Evolutionary conservation across 2,113 vertebrate genomes (phyloP).

Genomic region (Prionailurus viverrinus): DNA sequence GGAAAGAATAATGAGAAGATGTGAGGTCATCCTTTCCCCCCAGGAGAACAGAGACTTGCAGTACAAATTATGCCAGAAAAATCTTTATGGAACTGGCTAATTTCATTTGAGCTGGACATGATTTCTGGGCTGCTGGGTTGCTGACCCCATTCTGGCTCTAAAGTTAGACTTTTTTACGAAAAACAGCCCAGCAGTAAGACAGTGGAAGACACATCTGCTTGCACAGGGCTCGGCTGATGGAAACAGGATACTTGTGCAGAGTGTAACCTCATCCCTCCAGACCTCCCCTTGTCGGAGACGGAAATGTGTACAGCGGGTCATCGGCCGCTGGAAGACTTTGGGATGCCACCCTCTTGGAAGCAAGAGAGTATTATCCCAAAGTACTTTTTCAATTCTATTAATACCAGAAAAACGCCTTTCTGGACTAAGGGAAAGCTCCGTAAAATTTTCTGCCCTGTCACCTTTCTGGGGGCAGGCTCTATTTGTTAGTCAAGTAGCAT

Average conservation of each 20-base stretch:
- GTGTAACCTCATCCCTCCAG: not conserved
- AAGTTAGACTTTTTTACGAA: conserved; percentile 34
- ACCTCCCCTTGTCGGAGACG: rapidly evolving
- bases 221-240: not conserved
- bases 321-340: too few relatives aligned
- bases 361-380: not conserved
- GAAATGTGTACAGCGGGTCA: not conserved
- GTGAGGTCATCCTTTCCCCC: conserved; percentile 60
- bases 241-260: not conserved
- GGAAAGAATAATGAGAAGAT: conserved; percentile 58
- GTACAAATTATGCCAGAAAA: conserved; percentile 46
- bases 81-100: conserved; percentile 37
- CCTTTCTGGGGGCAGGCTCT: not conserved
- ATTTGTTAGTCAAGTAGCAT: not conserved
- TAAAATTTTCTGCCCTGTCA: not conserved
- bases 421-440: not conserved
- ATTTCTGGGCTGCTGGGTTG: conserved; percentile 62
- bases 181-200: not conserved
- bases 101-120: conserved; percentile 58
- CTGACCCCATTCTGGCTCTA: conserved; percentile 63
- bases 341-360: not conserved
- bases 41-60: conserved; percentile 45
- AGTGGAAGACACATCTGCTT: not conserved
- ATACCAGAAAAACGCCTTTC: not conserved
- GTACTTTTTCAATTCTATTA: not conserved